Evolutionary conservation across 2,113 vertebrate genomes (phyloP).

Genomic region (Panthera uncia): DNA sequence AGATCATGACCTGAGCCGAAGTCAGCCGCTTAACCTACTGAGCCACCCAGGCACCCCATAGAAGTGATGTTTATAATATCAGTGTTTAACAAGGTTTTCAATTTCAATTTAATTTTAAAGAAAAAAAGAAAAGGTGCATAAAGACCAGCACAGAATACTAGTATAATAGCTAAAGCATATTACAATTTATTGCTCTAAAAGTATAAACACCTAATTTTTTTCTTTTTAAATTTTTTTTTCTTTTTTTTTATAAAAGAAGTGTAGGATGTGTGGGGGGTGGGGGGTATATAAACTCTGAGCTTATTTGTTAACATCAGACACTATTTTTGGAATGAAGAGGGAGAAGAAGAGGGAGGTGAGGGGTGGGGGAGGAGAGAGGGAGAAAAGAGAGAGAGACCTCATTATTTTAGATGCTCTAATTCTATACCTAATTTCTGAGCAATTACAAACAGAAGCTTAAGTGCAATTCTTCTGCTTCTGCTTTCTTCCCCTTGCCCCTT

Average conservation of each 20-base stretch:
- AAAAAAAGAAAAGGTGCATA: neutral
- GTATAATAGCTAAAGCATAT: neutral
- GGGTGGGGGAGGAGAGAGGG: fast-evolving
- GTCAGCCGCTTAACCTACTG: too few species aligned
- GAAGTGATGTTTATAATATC: neutral
- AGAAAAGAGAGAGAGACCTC: too few species aligned
- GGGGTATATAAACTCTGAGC: neutral
- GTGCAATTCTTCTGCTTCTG: neutral
- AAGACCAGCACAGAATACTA: neutral
- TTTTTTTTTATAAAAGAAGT: neutral
- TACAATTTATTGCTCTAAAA: neutral
- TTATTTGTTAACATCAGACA: neutral
- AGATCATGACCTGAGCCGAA: too few species aligned
- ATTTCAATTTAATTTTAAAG: neutral
- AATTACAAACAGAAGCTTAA: neutral
- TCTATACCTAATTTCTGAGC: neutral
- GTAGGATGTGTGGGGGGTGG: neutral
- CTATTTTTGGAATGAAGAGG: neutral
- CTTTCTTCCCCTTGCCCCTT: neutral
- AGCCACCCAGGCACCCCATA: too few species aligned
- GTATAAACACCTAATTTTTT: neutral
- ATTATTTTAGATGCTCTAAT: neutral
- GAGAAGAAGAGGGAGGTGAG: too few species aligned
- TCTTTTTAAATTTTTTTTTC: neutral
- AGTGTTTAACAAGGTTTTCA: neutral